These are phyloP conservation scores for Tetraneura akinire DNA, from an alignment of 1,140 invertebrate species.

Conservation along the genomic window DNA sequence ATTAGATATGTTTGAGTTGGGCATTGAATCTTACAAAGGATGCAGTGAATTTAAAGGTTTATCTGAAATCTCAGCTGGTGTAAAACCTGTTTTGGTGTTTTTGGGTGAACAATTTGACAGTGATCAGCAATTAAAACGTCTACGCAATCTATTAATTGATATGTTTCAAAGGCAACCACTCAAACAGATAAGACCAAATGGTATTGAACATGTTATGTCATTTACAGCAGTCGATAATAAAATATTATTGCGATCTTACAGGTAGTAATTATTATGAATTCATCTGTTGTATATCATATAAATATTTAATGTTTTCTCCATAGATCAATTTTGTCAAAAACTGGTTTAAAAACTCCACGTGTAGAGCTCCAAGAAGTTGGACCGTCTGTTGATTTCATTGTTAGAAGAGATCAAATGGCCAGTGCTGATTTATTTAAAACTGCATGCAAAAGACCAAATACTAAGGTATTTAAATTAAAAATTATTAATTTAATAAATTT, in stretches of 20 bases:
- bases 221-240: constrained; percentile 82
- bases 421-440: constrained; percentile 88
- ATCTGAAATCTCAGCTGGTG: constrained; percentile 76
- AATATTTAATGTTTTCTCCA: constrained; percentile 51
- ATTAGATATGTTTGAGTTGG: constrained; percentile 95
- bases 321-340: constrained; percentile 88
- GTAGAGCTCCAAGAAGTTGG: constrained; percentile 94
- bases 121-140: constrained; percentile 74
- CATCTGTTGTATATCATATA: neutral
- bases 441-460: constrained; percentile 81
- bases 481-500: no score
- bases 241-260: constrained; percentile 85
- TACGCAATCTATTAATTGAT: constrained; percentile 89
- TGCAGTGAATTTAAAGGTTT: constrained; percentile 75
- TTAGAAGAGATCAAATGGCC: constrained; percentile 85
- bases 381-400: constrained; percentile 83
- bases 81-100: constrained; percentile 91
- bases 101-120: constrained; percentile 90
- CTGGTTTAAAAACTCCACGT: constrained; percentile 80
- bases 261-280: constrained; percentile 62
- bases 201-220: constrained; percentile 88
- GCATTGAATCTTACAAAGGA: constrained; percentile 78
- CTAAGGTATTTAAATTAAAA: no score
- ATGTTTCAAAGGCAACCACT: constrained; percentile 86
- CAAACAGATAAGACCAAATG: constrained; percentile 80